Base-by-base conservation (phyloP, 2,797 vertebrate genomes). In the Cephalopachus bancanus region DNA sequence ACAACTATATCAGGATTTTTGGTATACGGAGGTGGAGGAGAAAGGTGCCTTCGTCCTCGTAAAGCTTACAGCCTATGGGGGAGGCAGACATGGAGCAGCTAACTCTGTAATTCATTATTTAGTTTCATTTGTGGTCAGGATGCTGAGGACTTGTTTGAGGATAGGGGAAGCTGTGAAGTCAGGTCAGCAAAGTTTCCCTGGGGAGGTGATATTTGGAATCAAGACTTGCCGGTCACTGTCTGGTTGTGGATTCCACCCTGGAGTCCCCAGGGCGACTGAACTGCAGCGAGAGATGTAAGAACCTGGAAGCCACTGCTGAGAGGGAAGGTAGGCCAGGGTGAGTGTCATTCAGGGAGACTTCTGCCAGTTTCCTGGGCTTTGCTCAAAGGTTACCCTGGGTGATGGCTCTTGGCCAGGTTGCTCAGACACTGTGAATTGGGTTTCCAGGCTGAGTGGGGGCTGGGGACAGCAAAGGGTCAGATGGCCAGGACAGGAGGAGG, bases 311-410 rank as follows among this genome's bases (percentile, higher is more conserved):
- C 59, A 4, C 83, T 71, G 86, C 51, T 19, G 15, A 67, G 30
- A 87, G 67, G 83, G 65, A 16, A 1, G 65, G 1, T 0, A 2
- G 28, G 69, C 64, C 0, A 1, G 26, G 28, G 51, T 33, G 1
- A 28, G 17, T 83, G 85, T 93, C 94, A 96, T 96, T 97, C 96
- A 95, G 60, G 59, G 64, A 91, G 69, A 44, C 83, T 71, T 89
- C 83, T 91, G 91, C 83, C 83, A 91, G 76, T 69, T 67, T 74
- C 81, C 24, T 67, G 93, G 75, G 94, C 16, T 60, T 83, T 78
- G 86, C 1, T 20, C 91, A 97, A 96, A 96, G 95, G 59, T 95
- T 95, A 93, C 64, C 44, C 80, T 0, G 4, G 90, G 89, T 62
- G 84, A 62, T 84, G 86, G 80, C 95, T 97, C 76, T 76, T 95